These are phyloP conservation scores for Malurus leucopterus DNA, from an alignment of 2,797 vertebrate genomes.

Conservation along the genomic window DNA sequence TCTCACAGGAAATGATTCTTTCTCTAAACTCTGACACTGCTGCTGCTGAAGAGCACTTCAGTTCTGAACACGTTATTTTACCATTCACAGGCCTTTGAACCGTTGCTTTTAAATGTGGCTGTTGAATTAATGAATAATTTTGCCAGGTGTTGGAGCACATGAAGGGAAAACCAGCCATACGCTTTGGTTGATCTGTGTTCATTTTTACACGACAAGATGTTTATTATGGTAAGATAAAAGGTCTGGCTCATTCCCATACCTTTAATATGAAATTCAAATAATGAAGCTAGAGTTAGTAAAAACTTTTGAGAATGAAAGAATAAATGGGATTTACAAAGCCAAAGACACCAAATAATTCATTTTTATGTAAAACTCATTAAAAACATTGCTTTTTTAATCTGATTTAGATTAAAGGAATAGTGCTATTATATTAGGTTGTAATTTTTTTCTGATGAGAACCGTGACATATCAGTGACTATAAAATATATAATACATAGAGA, in stretches of 20 bases:
- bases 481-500: neutral
- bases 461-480: neutral
- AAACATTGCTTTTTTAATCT: neutral
- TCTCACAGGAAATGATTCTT: conserved; percentile 66
- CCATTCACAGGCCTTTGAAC: conserved; percentile 82
- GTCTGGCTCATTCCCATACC: conserved; percentile 76
- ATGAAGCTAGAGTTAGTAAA: conserved; percentile 69
- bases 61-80: conserved; percentile 76
- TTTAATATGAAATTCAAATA: conserved; percentile 82
- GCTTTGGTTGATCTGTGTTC: conserved; percentile 36
- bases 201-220: conserved; percentile 52
- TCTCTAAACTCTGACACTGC: conserved; percentile 62
- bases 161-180: conserved; percentile 52
- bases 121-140: conserved; percentile 88
- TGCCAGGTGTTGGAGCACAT: conserved; percentile 77
- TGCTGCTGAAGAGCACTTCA: conserved; percentile 79
- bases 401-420: neutral
- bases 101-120: conserved; percentile 81
- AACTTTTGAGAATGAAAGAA: conserved; percentile 78
- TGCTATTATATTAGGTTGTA: neutral
- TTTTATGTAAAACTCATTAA: neutral
- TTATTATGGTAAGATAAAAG: conserved; percentile 78
- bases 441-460: neutral
- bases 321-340: conserved; percentile 33
- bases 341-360: neutral